phyloP scores from a whole-genome alignment of 2,888 invertebrate genomes.

The Sipunculus nudus region DNA sequence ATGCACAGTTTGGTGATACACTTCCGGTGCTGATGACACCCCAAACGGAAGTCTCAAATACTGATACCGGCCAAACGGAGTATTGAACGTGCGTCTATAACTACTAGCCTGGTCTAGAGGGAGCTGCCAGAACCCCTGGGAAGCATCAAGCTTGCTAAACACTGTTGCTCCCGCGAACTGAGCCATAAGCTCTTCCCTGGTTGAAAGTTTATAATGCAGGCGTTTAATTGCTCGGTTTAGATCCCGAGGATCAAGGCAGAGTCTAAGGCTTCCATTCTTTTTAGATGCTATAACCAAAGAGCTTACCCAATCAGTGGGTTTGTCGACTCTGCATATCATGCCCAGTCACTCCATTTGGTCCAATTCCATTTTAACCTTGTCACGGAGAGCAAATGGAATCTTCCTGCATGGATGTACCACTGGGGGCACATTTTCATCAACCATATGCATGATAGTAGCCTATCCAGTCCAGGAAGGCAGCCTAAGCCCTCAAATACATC shows the following conservation, averaged over 20 bases:
- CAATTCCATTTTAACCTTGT: slow-evolving; percentile 34
- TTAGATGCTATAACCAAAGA: slow-evolving; percentile 35
- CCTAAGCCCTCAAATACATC: slow-evolving; percentile 37
- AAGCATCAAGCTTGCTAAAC: slow-evolving; percentile 37
- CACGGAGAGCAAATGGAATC: slow-evolving; percentile 29
- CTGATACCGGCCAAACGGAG: slow-evolving; percentile 30
- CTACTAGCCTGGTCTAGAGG: slow-evolving; percentile 21
- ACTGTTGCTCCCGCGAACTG: slow-evolving; percentile 25
- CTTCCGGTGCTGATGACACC: slow-evolving; percentile 6
- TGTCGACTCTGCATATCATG: slow-evolving; percentile 35
- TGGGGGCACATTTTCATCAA: slow-evolving; percentile 28
- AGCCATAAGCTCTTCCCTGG: slow-evolving; percentile 37
- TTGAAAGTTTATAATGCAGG: slow-evolving; percentile 38
- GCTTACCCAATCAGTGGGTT: slow-evolving; percentile 44
- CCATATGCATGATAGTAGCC: too few relatives aligned
- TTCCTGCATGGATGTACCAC: slow-evolving; percentile 36
- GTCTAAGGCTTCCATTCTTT: slow-evolving; percentile 35
- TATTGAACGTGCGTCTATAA: slow-evolving; percentile 27
- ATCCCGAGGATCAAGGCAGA: slow-evolving; percentile 41
- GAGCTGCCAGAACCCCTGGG: slow-evolving; percentile 37
- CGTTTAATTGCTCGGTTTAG: slow-evolving; percentile 36
- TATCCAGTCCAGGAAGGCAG: slow-evolving; percentile 29
- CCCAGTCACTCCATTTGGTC: slow-evolving; percentile 22
- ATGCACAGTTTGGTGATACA: not conserved
- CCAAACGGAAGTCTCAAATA: slow-evolving; percentile 14